Base-by-base conservation (phyloP, 2,888 invertebrate genomes). In the Agrilus cyanescens region DNA sequence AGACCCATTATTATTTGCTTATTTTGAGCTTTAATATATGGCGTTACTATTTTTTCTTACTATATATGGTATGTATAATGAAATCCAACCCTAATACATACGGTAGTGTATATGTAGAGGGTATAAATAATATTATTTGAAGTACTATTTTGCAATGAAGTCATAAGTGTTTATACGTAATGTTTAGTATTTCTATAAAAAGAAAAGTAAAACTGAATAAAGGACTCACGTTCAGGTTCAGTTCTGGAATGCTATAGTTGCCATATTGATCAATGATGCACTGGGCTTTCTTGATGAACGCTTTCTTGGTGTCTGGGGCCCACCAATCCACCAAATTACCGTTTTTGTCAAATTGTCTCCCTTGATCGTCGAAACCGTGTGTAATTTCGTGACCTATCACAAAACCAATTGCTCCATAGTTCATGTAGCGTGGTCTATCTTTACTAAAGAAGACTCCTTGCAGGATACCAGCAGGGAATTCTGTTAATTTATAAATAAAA, bases 271-370 rank as follows among this genome's bases (percentile, higher is more conserved):
- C 77, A 52, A 94, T 89, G 56, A 95, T 90, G 61, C 95, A 95
- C 57, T 83, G 78, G 0, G 93, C 86, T 59, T 83, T 85, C 50
- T 85, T 76, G 41, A 89, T 70, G 63, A 90, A 95, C 14, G 81
- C 80, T 50, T 79, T 75, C 57, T 89, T 86, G 0, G 94, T 94
- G 49, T 74, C 71, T 38, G 82, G 74, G 50, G 83, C 81, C 93
- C 94, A 95, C 95, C 95, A 95, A 58, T 93, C 88, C 1, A 85
- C 78, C 49, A 94, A 69, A 66, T 94, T 93, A 12, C 95, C 95
- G 48, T 87, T 76, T 50, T 86, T 82, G 66, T 95, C 91, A 59
- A 90, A 95, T 69, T 91, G 89, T 38, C 93, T 79, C 40, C 95
- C 91, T 73, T 85, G 83, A 59, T 87, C 85, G 59, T 88, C 88